These are phyloP conservation scores for Xenops minutus DNA, from an alignment of 2,797 vertebrate species.

Conservation along the genomic window DNA sequence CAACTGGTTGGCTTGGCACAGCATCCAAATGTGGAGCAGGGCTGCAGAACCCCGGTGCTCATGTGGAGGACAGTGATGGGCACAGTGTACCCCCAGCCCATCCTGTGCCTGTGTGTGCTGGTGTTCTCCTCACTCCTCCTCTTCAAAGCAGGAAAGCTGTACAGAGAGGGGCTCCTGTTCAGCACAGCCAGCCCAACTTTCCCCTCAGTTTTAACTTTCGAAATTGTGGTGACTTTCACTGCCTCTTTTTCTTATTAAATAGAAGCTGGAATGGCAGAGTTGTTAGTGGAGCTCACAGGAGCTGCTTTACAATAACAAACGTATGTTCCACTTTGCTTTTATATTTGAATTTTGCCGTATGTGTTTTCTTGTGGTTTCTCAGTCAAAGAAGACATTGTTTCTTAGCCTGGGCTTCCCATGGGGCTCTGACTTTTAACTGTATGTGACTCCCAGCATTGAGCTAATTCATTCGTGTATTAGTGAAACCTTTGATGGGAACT, in stretches of 20 bases:
- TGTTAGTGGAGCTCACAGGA: conserved; percentile 48
- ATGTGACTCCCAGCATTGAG: conserved; percentile 62
- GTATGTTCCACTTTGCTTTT: conserved; percentile 73
- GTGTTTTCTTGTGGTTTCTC: conserved; percentile 71
- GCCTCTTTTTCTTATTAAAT: not conserved
- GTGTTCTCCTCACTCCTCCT: not conserved
- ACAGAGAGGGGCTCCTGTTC: not conserved
- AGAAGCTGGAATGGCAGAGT: conserved; percentile 18
- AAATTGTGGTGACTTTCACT: conserved; percentile 1
- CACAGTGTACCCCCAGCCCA: not conserved
- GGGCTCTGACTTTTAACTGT: conserved; percentile 38
- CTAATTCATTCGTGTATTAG: conserved; percentile 13
- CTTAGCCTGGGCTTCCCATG: conserved; percentile 14
- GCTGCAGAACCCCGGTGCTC: not conserved
- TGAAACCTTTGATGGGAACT: conserved; percentile 14
- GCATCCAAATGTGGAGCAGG: not conserved
- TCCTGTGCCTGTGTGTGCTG: not conserved
- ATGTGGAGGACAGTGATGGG: not conserved
- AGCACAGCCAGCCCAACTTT: not conserved
- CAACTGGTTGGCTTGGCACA: not conserved
- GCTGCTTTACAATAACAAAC: conserved; percentile 59
- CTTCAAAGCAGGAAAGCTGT: not conserved
- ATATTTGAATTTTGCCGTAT: conserved; percentile 59
- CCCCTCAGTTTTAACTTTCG: not conserved
- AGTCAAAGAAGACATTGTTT: conserved; percentile 72